These are phyloP conservation scores for Bradynema listronoti DNA, from an alignment of 1,140 invertebrate species.

Conservation along the genomic window DNA sequence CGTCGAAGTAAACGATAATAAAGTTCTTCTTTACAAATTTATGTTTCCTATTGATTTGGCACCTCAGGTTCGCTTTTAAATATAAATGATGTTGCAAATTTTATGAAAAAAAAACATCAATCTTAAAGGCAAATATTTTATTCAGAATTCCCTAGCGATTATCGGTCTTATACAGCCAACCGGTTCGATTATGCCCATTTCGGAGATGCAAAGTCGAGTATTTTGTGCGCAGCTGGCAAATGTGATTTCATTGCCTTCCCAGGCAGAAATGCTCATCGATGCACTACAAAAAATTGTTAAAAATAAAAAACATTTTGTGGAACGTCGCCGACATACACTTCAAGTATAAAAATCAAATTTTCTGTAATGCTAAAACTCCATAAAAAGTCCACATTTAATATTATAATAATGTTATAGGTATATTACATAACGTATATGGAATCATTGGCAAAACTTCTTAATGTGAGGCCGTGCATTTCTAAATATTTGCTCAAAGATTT, in stretches of 20 bases:
- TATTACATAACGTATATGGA: slow-evolving; percentile 44
- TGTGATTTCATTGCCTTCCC: slow-evolving; percentile 14
- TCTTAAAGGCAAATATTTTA: background rate
- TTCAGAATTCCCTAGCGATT: slow-evolving; percentile 59
- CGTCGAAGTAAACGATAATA: slow-evolving; percentile 54
- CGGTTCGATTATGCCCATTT: slow-evolving; percentile 56
- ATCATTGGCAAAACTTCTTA: slow-evolving; percentile 30
- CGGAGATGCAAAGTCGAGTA: slow-evolving; percentile 60
- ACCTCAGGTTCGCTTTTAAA: slow-evolving; percentile 54
- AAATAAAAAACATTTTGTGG: slow-evolving; percentile 22
- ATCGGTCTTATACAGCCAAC: slow-evolving; percentile 61
- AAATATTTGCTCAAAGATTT: slow-evolving; percentile 31
- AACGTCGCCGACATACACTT: slow-evolving; percentile 35
- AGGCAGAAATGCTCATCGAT: slow-evolving; percentile 20
- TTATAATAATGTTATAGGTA: slow-evolving; percentile 27
- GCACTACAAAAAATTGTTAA: background rate
- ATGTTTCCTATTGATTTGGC: slow-evolving; percentile 59
- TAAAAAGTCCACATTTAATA: slow-evolving; percentile 1
- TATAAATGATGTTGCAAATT: slow-evolving; percentile 59
- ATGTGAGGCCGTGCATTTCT: slow-evolving; percentile 14
- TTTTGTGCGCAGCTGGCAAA: slow-evolving; percentile 30
- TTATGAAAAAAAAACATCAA: slow-evolving; percentile 52
- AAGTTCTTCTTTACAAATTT: slow-evolving; percentile 60
- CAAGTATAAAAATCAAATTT: slow-evolving; percentile 21
- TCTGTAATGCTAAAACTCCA: background rate